phyloP scores from a whole-genome alignment of 2,888 invertebrate species.

The Penaeus monodon region DNA sequence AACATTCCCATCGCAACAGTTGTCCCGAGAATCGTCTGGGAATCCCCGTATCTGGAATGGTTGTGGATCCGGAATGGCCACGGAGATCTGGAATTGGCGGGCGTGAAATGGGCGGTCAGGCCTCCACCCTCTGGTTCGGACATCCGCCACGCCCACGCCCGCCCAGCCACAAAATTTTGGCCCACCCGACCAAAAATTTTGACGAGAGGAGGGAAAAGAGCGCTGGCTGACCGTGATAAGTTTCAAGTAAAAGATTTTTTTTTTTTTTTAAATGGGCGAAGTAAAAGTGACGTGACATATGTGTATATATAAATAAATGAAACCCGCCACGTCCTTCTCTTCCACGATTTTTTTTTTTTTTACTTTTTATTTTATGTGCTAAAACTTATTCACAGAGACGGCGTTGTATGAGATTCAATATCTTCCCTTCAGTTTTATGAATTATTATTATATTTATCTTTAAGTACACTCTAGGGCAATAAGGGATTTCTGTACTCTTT shows the following conservation, averaged over 20 bases:
- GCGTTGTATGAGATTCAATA: too few relatives aligned
- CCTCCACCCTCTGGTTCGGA: constrained; percentile 28
- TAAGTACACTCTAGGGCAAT: too few relatives aligned
- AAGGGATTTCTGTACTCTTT: too few relatives aligned
- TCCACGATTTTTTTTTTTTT: too few relatives aligned
- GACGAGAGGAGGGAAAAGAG: constrained; percentile 23
- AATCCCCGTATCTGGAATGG: constrained; percentile 23
- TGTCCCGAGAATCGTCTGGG: constrained; percentile 25
- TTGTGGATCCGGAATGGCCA: constrained; percentile 37
- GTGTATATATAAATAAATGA: too few relatives aligned
- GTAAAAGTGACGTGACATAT: too few relatives aligned
- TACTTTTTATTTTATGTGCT: too few relatives aligned
- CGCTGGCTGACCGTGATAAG: constrained; percentile 27
- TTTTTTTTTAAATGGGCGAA: not conserved
- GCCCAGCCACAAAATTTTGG: constrained; percentile 42
- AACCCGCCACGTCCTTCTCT: too few relatives aligned
- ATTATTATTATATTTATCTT: too few relatives aligned
- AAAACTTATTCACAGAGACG: too few relatives aligned
- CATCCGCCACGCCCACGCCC: constrained; percentile 34
- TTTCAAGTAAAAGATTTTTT: not conserved
- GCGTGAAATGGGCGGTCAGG: constrained; percentile 48
- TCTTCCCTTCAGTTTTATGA: too few relatives aligned
- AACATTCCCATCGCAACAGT: constrained; percentile 39
- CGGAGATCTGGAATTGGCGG: constrained; percentile 42
- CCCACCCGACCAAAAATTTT: constrained; percentile 40